Evolutionary conservation across 1,140 invertebrate species (phyloP), one percentile per base, ranked within the genome.

Genomic region (Oppia nitens): DNA sequence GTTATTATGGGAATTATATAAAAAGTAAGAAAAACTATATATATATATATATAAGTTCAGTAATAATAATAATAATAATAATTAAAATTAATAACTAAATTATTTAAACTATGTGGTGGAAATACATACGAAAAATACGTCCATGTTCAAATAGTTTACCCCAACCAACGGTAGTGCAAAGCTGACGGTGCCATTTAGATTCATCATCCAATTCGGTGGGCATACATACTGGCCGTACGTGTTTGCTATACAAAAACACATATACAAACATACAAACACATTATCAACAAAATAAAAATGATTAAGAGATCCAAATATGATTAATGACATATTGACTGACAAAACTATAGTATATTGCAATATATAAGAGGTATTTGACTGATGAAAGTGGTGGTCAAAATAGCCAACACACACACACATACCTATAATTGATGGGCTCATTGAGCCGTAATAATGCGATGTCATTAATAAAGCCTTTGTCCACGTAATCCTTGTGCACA

Each of bases 141-240:
- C 83, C 83, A 60, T 83, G 78, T 73, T 88, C 84, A 65, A 82
- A 84, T 0, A 87, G 72, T 67, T 87, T 84, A 55, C 84, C 85
- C 84, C 84, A 87, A 3, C 84, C 84, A 1, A 86, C 79, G 2
- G 87, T 82, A 0, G 83, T 86, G 67, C 84, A 87, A 29, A 78
- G 74, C 0, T 76, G 74, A 0, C 81, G 81, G 40, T 62, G 53
- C 62, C 59, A 63, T 0, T 50, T 12, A 3, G 45, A 23, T 2
- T 56, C 49, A 63, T 81, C 79, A 0, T 68, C 65, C 1, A 26
- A 26, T 3, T 71, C 69, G 12, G 78, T 78, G 6, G 74, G 74
- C 27, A 87, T 71, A 67, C 84, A 86, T 24, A 84, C 79, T 1
- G 85, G 84, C 50, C 84, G 72, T 3, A 87, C 79, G 51, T 82